phyloP scores from a whole-genome alignment of 2,113 vertebrate species.

The Anguilla japonica region DNA sequence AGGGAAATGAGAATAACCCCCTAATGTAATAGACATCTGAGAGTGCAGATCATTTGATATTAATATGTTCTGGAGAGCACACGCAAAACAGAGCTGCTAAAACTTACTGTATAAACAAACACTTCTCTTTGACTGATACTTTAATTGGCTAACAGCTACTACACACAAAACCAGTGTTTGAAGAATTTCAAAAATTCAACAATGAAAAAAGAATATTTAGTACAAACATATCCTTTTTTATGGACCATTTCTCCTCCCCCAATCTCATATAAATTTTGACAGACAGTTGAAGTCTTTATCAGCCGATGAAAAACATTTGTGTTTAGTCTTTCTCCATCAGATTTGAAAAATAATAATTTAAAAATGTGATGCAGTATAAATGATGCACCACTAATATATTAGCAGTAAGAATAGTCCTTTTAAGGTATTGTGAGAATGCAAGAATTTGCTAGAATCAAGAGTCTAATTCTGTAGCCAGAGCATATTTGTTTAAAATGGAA shows the following conservation, averaged over 20 bases:
- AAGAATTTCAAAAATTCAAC: neutral
- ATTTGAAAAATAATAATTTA: neutral
- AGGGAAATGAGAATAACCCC: conserved; percentile 28
- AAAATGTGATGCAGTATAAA: neutral
- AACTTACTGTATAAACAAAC: neutral
- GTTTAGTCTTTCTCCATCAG: neutral
- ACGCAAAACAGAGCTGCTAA: neutral
- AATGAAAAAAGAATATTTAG: neutral
- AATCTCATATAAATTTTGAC: too few relatives aligned
- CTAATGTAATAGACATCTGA: conserved; percentile 1
- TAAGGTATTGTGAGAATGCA: neutral
- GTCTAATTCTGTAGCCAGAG: neutral
- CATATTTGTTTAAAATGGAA: neutral
- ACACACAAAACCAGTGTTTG: neutral
- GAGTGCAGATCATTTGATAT: conserved; percentile 17
- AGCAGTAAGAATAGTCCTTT: neutral
- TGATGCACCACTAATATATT: neutral
- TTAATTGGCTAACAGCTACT: neutral
- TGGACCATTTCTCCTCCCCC: too few relatives aligned
- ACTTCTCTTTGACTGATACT: neutral
- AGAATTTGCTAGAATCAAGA: neutral
- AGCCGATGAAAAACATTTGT: too few relatives aligned
- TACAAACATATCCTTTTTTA: too few relatives aligned
- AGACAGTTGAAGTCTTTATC: too few relatives aligned
- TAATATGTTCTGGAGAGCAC: neutral